These are phyloP conservation scores for Strix uralensis DNA, from an alignment of 2,113 vertebrate genomes.

Conservation along the genomic window DNA sequence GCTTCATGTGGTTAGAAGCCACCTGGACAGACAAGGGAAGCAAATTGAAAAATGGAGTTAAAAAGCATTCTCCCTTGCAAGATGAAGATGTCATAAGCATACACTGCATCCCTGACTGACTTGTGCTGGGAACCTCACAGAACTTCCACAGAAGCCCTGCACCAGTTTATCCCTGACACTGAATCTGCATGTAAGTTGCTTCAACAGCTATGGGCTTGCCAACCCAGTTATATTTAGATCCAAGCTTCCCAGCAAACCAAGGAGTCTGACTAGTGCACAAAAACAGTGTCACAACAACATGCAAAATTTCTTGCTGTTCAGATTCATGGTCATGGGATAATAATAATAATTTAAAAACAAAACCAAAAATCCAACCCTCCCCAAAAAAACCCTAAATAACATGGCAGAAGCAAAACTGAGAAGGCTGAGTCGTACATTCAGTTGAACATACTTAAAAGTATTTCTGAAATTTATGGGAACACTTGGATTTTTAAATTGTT, in stretches of 20 bases:
- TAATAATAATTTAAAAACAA: neutral
- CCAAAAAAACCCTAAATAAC: neutral
- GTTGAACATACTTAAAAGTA: neutral
- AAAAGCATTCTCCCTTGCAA: neutral
- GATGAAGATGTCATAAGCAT: neutral
- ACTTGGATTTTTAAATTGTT: neutral
- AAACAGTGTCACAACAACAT: neutral
- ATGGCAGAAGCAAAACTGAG: neutral
- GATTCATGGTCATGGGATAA: neutral
- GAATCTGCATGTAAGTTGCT: neutral
- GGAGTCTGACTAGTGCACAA: neutral
- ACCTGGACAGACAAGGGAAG: neutral
- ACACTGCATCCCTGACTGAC: neutral
- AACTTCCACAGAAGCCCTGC: neutral
- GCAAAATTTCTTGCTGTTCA: neutral
- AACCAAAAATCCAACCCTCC: fast-evolving
- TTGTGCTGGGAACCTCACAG: neutral
- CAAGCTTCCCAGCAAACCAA: neutral
- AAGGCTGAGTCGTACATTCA: neutral
- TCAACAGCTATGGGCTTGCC: neutral
- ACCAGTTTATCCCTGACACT: neutral
- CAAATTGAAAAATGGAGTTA: neutral
- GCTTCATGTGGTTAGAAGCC: neutral
- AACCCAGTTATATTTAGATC: neutral
- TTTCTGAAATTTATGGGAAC: neutral